Percentiles rank a stretch among this genome's conserved stretches.
phyloP scores from a whole-genome alignment of 2,113 vertebrate genomes.

The Forbesichthys agassizii region DNA sequence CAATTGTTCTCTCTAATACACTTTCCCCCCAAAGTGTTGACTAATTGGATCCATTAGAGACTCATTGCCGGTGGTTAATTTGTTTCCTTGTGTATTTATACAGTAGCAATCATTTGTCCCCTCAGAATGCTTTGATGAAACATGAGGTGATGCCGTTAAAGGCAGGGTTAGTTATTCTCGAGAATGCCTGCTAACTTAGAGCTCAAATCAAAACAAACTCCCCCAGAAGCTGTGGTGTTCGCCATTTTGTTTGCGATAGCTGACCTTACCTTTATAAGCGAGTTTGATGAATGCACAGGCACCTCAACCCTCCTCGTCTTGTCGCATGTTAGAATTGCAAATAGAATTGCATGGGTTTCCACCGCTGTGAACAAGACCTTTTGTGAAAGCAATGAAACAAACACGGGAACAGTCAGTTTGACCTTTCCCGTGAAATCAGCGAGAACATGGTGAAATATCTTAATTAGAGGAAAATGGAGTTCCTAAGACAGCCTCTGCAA shows the following conservation, averaged over 20 bases:
- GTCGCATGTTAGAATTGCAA: neutral
- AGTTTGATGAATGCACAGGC: slow-evolving; percentile 25
- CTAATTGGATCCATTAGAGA: slow-evolving; percentile 77
- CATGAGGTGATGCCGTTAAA: slow-evolving; percentile 55
- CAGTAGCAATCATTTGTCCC: slow-evolving; percentile 64
- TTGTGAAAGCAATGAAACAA: slow-evolving; percentile 24
- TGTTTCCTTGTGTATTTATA: slow-evolving; percentile 74
- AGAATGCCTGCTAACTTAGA: too few species aligned
- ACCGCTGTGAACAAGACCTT: slow-evolving; percentile 27
- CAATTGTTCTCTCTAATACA: slow-evolving; percentile 62
- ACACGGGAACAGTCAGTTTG: slow-evolving; percentile 40
- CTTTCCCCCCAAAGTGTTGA: slow-evolving; percentile 68
- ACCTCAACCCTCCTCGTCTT: neutral
- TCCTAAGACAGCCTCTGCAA: slow-evolving; percentile 27
- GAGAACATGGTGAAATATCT: slow-evolving; percentile 52
- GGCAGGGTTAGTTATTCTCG: too few species aligned
- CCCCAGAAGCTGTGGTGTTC: too few species aligned
- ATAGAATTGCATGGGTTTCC: neutral
- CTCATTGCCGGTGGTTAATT: slow-evolving; percentile 72
- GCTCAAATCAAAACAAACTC: too few species aligned
- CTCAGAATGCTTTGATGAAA: slow-evolving; percentile 64
- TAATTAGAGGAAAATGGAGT: slow-evolving; percentile 60
- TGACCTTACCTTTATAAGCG: slow-evolving; percentile 13
- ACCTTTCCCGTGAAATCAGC: slow-evolving; percentile 55
- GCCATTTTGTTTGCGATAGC: too few species aligned